Evolutionary conservation across 2,888 invertebrate genomes (phyloP), one percentile per base, ranked within the genome.

Genomic region (Anodontia alba): DNA sequence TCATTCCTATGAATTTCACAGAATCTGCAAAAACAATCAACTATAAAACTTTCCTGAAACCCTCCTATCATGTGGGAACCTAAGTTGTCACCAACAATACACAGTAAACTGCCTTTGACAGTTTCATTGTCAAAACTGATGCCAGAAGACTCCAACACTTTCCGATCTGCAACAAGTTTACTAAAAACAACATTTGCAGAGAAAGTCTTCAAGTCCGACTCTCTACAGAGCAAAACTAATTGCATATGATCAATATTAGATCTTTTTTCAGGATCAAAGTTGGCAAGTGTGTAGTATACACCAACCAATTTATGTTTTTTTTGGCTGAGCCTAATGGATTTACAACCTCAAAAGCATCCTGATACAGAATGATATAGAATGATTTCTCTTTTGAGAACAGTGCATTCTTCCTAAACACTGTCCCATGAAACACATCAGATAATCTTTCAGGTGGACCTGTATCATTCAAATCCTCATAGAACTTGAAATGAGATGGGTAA

Each of bases 271-370:
- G 29, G 8, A 36, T n/a, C 54, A 62, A 78, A 74, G 46, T 81
- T 78, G 8, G 70, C 78, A 29, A 78, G 46, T 33, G 78, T 83
- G 43, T 62, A 78, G 46, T 80, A 83, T 3, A 80, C 80, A 33
- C 77, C 80, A 62, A 83, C 38, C n/a, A 83, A n/a, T 57, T 80
- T 78, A 46, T 83, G 33, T n/a, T n/a, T n/a, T n/a, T n/a, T 15
- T 42, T 83, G 7, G 83, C 83, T 23, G 83, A 83, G 26, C 80
- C 80, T 10, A 83, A 66, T 49, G 83, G 80, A 74, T 79, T 83
- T 5, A 83, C 83, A 20, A 80, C 79, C 62, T 83, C 83, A 80
- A 83, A 83, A n/a, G 79, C 80, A 80, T 83, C 80, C 33, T 76
- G 83, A 71, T 83, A 83, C 20, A 83, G 31, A 26, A 83, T 74